A percentile compares a stretch with the other conserved stretches of the same genome.
phyloP scores from a whole-genome alignment of 2,888 invertebrate species.

The Pristionchus arcanus region DNA sequence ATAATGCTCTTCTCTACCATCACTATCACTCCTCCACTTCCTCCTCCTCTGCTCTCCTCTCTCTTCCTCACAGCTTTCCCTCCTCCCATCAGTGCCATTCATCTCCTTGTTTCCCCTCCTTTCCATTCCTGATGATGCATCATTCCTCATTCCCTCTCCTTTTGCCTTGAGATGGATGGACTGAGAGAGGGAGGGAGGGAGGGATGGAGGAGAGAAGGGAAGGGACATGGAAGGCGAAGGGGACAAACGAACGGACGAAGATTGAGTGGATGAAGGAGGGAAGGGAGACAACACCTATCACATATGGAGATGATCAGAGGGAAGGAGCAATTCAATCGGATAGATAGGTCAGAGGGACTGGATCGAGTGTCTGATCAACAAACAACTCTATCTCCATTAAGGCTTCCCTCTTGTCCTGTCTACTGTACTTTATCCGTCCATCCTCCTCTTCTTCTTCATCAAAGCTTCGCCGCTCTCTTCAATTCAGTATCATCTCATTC shows the following conservation, averaged over 20 bases:
- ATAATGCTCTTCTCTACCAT: not conserved
- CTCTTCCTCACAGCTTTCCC: not conserved
- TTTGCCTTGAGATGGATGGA: slow-evolving; percentile 41
- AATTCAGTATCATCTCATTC: not conserved
- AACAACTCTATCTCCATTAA: not conserved
- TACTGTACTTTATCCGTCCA: not conserved
- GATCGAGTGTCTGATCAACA: not conserved
- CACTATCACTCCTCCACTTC: not conserved
- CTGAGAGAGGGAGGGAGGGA: not conserved
- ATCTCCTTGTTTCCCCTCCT: slow-evolving; percentile 21
- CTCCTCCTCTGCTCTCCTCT: not conserved
- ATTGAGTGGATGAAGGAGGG: slow-evolving; percentile 18
- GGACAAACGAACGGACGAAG: slow-evolving; percentile 40
- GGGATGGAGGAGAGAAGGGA: not conserved
- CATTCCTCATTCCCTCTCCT: slow-evolving; percentile 42
- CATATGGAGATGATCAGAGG: slow-evolving; percentile 18
- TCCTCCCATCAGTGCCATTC: not conserved
- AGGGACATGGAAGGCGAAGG: slow-evolving; percentile 26
- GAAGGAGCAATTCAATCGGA: not conserved
- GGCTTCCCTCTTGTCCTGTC: not conserved
- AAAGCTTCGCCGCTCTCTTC: slow-evolving; percentile 4
- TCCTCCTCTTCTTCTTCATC: not conserved
- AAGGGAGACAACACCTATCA: slow-evolving; percentile 26
- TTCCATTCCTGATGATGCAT: slow-evolving; percentile 46
- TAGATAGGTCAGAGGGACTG: not conserved